Evolutionary conservation across 2,797 vertebrate species (phyloP), one percentile per base, ranked within the genome.

Genomic region (Bovichtus variegatus): DNA sequence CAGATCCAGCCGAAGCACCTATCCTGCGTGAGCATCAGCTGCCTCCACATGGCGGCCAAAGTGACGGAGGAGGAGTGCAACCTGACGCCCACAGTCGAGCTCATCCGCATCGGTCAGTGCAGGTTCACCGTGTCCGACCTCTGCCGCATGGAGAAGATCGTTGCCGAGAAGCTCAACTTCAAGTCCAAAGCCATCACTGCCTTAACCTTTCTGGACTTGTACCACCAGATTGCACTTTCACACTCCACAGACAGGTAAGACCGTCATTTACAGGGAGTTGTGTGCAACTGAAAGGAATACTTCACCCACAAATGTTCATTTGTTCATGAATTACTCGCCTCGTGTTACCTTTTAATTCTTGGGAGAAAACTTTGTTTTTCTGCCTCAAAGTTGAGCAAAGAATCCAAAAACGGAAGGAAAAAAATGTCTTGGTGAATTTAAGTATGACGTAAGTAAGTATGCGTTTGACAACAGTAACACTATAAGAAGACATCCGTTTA

Each of bases 141-240:
- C 74, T 89, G 92, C 83, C 95, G 98, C 74, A 99, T 99, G 98
- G 97, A 99, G 93, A 98, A 97, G 89, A 99, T 99, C 4, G 95
- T 99, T 82, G 94, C 97, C 0, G 96, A 98, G 82, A 99, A 99
- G 92, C 95, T 99, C 88, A 88, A 96, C 95, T 97, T 98, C 94
- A 96, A 97, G 90, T 96, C 97, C 91, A 96, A 96, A 95, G 97
- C 97, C 91, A 91, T 99, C 95, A 99, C 98, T 83, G 97, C 98
- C 96, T 97, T 99, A 96, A 97, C 97, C 70, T 99, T 99, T 90
- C 96, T 99, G 95, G 97, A 97, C 94, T 91, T 99, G 87, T 99
- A 97, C 93, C 96, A 97, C 82, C 87, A 95, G 83, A 97, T 99
- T 53, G 75, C 95, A 64, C 93, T 96, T 65, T 95, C 94, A 31